phyloP scores from a whole-genome alignment of 2,113 vertebrate species.

The Trichomycterus rosablanca region DNA sequence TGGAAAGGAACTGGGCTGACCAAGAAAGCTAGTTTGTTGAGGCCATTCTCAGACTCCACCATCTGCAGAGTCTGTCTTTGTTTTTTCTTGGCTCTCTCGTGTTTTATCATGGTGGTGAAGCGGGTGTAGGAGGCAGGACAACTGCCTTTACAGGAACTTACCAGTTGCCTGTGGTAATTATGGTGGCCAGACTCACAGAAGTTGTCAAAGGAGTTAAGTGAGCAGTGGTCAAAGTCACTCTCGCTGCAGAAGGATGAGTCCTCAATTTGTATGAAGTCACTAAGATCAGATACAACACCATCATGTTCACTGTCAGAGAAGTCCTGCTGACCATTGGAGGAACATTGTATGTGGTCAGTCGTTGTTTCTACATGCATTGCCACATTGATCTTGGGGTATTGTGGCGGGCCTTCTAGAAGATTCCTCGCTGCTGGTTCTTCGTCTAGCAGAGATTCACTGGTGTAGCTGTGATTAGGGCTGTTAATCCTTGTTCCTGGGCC shows the following conservation, averaged over 20 bases:
- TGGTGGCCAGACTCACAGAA: conserved; percentile 76
- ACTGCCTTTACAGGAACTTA: conserved; percentile 80
- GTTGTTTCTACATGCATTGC: conserved; percentile 81
- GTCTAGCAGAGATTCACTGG: conserved; percentile 78
- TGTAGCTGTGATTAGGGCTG: conserved; percentile 72
- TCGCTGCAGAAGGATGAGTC: conserved; percentile 96
- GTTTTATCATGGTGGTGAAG: conserved; percentile 82
- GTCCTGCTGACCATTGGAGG: conserved; percentile 59
- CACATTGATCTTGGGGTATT: conserved; percentile 63
- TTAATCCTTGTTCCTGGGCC: conserved; percentile 59
- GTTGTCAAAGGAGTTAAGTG: conserved; percentile 87
- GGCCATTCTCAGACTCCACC: conserved; percentile 69
- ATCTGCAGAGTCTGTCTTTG: conserved; percentile 56
- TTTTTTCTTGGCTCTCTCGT: conserved; percentile 78
- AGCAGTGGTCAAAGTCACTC: conserved; percentile 94
- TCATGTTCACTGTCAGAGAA: conserved; percentile 93
- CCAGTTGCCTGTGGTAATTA: conserved; percentile 74
- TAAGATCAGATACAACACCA: conserved; percentile 73
- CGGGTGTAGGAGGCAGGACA: conserved; percentile 83
- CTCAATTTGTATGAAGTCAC: conserved; percentile 67
- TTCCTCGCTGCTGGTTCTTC: conserved; percentile 68
- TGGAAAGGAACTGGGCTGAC: conserved; percentile 87
- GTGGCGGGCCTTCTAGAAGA: conserved; percentile 61
- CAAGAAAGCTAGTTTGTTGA: conserved; percentile 81
- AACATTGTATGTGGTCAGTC: conserved; percentile 64